A percentile compares a stretch with the other conserved stretches of the same genome.
These are phyloP conservation scores for Spea bombifrons DNA, from an alignment of 2,113 vertebrate species.

Conservation along the genomic window DNA sequence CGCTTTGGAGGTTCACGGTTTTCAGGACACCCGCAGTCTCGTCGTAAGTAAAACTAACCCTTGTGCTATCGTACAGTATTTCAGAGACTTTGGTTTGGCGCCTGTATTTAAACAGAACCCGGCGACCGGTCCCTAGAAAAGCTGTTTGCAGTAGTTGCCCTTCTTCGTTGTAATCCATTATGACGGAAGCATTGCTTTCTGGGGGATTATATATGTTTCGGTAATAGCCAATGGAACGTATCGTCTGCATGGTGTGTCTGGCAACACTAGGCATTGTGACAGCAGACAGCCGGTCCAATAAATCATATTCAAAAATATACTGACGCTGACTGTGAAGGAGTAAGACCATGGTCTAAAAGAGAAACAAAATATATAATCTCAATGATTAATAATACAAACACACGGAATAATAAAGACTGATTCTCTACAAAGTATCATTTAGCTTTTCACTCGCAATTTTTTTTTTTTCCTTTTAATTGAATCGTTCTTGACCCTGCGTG, in stretches of 20 bases:
- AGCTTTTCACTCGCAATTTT: constrained; percentile 52
- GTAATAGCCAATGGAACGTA: constrained; percentile 95
- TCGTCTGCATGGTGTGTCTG: constrained; percentile 95
- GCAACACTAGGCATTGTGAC: constrained; percentile 97
- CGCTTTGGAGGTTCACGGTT: constrained; percentile 94
- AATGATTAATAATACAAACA: constrained; percentile 44
- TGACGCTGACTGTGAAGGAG: constrained; percentile 96
- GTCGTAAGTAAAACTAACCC: constrained; percentile 96
- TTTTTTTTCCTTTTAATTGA: constrained; percentile 63
- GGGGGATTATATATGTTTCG: constrained; percentile 96
- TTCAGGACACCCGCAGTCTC: constrained; percentile 93
- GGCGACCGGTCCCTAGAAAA: constrained; percentile 88
- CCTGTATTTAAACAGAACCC: constrained; percentile 89
- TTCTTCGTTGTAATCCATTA: constrained; percentile 95
- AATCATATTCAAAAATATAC: constrained; percentile 95
- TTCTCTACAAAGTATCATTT: constrained; percentile 59
- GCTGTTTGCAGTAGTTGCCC: constrained; percentile 87
- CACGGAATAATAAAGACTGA: constrained; percentile 53
- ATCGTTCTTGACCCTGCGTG: constrained; percentile 70
- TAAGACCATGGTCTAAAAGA: constrained; percentile 89
- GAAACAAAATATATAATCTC: constrained; percentile 37
- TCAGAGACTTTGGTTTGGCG: constrained; percentile 91
- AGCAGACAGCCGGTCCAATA: constrained; percentile 86
- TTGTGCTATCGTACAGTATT: constrained; percentile 91
- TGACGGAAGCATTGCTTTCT: constrained; percentile 92